Conservation (phyloP, 2,888 invertebrate genomes). For the Barypeithes pellucidus region DNA sequence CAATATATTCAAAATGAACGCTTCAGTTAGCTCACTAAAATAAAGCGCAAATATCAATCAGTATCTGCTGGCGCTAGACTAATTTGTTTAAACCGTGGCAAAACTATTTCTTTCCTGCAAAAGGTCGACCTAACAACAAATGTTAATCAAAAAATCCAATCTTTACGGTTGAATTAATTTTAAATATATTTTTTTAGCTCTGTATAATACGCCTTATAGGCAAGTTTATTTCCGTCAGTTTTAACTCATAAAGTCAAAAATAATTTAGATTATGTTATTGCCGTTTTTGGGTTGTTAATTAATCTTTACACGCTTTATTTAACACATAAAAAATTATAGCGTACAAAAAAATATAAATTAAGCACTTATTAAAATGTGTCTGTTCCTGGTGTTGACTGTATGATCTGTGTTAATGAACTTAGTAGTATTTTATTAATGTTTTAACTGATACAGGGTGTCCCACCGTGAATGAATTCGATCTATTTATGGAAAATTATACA, state of each 20-base stretch:
- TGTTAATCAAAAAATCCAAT: conserved; percentile 14
- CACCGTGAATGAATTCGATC: too few relatives aligned
- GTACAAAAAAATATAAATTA: background rate
- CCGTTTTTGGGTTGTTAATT: background rate
- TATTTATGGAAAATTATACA: too few relatives aligned
- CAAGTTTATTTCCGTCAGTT: conserved; percentile 9
- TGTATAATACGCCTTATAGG: background rate
- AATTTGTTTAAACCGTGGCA: conserved; percentile 8
- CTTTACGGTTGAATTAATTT: conserved; percentile 7
- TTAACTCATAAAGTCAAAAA: background rate
- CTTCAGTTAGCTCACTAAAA: too few relatives aligned
- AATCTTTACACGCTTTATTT: background rate
- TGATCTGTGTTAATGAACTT: conserved; percentile 19
- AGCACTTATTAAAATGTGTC: background rate
- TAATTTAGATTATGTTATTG: background rate
- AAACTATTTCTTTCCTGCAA: conserved; percentile 1
- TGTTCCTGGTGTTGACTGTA: conserved; percentile 13
- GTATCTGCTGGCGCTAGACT: conserved; percentile 12
- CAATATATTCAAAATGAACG: too few relatives aligned
- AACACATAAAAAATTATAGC: background rate
- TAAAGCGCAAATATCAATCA: background rate
- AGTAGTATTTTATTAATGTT: background rate
- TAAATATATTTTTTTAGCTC: background rate
- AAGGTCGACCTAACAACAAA: conserved; percentile 17
- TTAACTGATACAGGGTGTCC: too few relatives aligned